phyloP scores from a whole-genome alignment of 2,113 vertebrate genomes.

The Macaca mulatta region DNA sequence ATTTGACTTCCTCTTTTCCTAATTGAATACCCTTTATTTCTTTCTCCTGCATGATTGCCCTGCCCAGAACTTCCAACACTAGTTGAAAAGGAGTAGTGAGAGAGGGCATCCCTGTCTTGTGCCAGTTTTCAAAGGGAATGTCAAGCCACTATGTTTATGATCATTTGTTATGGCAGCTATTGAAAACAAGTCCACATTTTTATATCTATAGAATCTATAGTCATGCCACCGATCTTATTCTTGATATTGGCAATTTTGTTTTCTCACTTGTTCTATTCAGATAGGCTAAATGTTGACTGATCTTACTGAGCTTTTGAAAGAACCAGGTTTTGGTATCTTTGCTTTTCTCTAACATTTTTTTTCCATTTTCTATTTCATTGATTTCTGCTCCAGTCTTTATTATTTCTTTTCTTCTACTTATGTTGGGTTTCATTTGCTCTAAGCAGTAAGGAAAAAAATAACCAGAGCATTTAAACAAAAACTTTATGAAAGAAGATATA shows the following conservation, averaged over 20 bases:
- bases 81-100: too few species aligned
- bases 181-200: not conserved
- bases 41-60: too few species aligned
- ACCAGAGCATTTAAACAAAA: not conserved
- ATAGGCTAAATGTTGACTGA: not conserved
- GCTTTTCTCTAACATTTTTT: not conserved
- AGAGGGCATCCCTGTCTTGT: too few species aligned
- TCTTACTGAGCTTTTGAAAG: not conserved
- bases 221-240: not conserved
- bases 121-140: too few species aligned
- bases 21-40: too few species aligned
- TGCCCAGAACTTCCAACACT: too few species aligned
- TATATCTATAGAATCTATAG: not conserved
- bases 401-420: not conserved
- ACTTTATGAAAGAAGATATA: not conserved
- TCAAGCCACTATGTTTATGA: not conserved
- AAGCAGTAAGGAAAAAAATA: not conserved
- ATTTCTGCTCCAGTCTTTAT: not conserved
- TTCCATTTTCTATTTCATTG: constrained; percentile 13
- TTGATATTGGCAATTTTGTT: not conserved
- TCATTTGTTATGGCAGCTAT: not conserved
- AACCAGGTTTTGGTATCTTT: not conserved
- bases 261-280: not conserved
- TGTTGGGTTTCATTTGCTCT: constrained; percentile 4
- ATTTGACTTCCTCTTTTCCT: too few species aligned